phyloP scores from a whole-genome alignment of 2,888 invertebrate species.

The Tenthredo livida region DNA sequence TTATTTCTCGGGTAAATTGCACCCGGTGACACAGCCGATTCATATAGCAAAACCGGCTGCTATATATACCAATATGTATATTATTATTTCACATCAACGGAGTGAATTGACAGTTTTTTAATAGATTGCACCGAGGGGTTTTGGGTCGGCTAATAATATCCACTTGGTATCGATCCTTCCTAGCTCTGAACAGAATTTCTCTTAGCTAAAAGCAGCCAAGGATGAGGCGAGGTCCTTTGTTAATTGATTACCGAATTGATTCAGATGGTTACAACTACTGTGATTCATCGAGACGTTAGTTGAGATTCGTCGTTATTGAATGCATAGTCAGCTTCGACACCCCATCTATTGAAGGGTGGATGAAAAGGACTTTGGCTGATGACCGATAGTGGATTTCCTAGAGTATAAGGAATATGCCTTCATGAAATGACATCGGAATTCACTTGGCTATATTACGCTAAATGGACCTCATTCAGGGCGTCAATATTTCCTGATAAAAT shows the following conservation, averaged over 20 bases:
- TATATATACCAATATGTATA: not conserved
- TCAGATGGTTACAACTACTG: slow-evolving; percentile 29
- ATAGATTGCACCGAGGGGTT: not conserved
- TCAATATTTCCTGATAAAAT: not conserved
- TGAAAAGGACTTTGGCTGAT: slow-evolving; percentile 32
- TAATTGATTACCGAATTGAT: slow-evolving; percentile 42
- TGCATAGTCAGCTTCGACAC: slow-evolving; percentile 38
- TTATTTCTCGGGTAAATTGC: not conserved
- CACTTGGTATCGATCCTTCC: slow-evolving; percentile 17
- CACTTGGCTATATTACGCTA: not conserved
- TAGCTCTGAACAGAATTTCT: not conserved
- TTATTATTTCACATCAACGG: not conserved
- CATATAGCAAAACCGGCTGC: not conserved
- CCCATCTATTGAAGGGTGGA: slow-evolving; percentile 15
- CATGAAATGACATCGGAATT: not conserved
- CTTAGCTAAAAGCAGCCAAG: not conserved
- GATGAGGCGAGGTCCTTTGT: slow-evolving; percentile 23
- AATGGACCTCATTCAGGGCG: not conserved
- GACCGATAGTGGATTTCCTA: slow-evolving; percentile 6
- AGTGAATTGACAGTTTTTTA: not conserved
- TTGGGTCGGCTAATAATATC: slow-evolving; percentile 32
- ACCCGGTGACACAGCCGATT: not conserved
- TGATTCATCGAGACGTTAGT: slow-evolving; percentile 37
- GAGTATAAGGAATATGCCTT: not conserved
- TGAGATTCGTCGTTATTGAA: slow-evolving; percentile 36